These are phyloP conservation scores for Pristiophorus japonicus DNA, from an alignment of 2,113 vertebrate species.

Conservation along the genomic window DNA sequence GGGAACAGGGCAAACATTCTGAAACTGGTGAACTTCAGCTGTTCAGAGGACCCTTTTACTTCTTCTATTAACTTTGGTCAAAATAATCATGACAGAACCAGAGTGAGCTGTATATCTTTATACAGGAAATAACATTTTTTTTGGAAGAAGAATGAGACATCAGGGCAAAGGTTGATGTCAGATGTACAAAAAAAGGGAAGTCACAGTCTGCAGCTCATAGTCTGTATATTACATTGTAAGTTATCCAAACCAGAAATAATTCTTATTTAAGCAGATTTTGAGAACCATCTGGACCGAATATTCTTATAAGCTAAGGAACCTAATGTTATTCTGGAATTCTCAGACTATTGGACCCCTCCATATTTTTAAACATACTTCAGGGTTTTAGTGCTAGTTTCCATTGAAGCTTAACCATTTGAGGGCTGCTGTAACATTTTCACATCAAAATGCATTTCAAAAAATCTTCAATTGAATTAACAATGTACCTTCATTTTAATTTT, in stretches of 20 bases:
- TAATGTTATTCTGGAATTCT: background rate
- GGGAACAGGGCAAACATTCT: background rate
- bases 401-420: background rate
- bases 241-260: conserved; percentile 36
- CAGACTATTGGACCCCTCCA: background rate
- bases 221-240: conserved; percentile 1
- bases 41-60: background rate
- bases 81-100: background rate
- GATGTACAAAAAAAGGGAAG: background rate
- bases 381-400: background rate
- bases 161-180: conserved; percentile 34
- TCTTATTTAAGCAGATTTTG: background rate
- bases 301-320: background rate
- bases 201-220: background rate
- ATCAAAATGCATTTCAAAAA: background rate
- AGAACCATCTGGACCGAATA: conserved; percentile 20
- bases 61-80: background rate
- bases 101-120: background rate
- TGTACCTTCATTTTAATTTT: background rate
- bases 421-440: background rate
- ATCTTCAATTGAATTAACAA: background rate
- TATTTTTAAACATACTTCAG: background rate
- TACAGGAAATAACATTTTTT: background rate
- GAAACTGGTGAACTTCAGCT: conserved; percentile 20
- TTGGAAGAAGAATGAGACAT: conserved; percentile 15